Evolutionary conservation across 2,113 vertebrate genomes (phyloP).

Genomic region (Leptodactylus fuscus): DNA sequence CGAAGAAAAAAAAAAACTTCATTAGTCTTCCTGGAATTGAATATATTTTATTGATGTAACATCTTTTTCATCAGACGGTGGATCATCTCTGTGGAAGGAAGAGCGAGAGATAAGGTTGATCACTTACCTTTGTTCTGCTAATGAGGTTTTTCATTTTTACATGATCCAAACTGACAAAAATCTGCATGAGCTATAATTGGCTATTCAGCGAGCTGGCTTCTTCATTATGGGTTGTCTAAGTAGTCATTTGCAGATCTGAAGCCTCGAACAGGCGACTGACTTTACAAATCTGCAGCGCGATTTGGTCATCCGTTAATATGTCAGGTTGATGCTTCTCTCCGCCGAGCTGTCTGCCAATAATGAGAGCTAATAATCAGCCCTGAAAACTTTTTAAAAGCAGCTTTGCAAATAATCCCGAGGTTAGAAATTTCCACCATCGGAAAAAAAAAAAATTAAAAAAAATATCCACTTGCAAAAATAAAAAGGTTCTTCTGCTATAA

Average conservation of each 20-base stretch:
- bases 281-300: constrained; percentile 34
- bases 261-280: constrained; percentile 8
- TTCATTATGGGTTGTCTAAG: constrained; percentile 48
- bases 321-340: background rate
- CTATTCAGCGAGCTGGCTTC: constrained; percentile 18
- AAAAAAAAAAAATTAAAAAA: too few relatives aligned
- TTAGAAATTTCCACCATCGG: background rate
- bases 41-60: constrained; percentile 54
- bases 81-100: background rate
- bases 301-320: constrained; percentile 39
- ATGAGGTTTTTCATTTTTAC: constrained; percentile 56
- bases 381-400: background rate
- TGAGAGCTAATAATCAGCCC: constrained; percentile 4
- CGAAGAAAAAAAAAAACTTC: background rate
- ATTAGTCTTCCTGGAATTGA: constrained; percentile 32
- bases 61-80: constrained; percentile 39
- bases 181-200: constrained; percentile 47
- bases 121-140: constrained; percentile 55
- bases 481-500: background rate
- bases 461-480: background rate
- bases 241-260: constrained; percentile 44
- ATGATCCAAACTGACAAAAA: constrained; percentile 55
- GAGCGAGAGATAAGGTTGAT: constrained; percentile 41
- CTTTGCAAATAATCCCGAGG: background rate
- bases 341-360: constrained; percentile 10